Conservation (phyloP, 2,888 invertebrate species). For the Melinopterus prodromus region DNA sequence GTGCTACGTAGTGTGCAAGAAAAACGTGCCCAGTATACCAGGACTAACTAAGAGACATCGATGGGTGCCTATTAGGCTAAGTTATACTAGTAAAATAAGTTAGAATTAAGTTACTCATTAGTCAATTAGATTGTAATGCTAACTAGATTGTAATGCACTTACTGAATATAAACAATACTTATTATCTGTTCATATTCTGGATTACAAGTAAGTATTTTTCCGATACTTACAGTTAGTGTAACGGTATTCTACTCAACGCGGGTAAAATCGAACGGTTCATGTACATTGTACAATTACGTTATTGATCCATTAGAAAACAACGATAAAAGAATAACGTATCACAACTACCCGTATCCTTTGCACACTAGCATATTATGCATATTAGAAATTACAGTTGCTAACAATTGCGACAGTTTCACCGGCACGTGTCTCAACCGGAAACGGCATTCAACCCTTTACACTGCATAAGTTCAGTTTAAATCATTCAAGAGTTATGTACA, state of each 20-base stretch:
- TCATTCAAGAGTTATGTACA: background rate
- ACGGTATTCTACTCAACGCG: background rate
- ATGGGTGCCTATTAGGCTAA: no score
- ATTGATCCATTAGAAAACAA: background rate
- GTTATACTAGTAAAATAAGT: no score
- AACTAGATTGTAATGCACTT: no score
- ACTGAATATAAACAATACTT: background rate
- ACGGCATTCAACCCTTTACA: background rate
- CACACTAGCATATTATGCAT: slow-evolving; percentile 25
- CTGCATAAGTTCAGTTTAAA: background rate
- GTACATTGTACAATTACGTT: background rate
- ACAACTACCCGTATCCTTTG: slow-evolving; percentile 30
- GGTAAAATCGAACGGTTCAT: background rate
- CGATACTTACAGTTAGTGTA: background rate
- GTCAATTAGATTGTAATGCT: no score
- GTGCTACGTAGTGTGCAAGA: no score
- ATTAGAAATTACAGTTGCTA: slow-evolving; percentile 29
- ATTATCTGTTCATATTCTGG: background rate
- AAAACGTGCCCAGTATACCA: no score
- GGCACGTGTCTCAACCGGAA: slow-evolving; percentile 23
- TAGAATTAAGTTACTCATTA: no score
- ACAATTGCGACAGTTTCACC: slow-evolving; percentile 21
- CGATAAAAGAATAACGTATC: slow-evolving; percentile 6
- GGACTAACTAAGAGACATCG: no score
- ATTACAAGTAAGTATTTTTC: background rate